These are phyloP conservation scores for Hyposoter dolosus DNA, from an alignment of 2,888 invertebrate species.

Conservation along the genomic window DNA sequence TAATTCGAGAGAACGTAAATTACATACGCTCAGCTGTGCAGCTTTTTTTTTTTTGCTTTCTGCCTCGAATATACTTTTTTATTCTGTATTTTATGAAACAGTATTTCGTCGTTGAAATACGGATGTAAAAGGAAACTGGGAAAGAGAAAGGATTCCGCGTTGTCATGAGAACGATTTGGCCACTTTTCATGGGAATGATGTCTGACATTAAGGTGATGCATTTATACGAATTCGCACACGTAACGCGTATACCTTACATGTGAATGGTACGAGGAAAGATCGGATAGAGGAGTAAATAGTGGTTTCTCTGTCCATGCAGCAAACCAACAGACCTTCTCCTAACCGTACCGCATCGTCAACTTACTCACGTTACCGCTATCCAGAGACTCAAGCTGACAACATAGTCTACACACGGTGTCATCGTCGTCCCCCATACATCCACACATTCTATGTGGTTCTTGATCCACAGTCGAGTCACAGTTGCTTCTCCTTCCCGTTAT, in stretches of 20 bases:
- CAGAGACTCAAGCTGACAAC: conserved; percentile 68
- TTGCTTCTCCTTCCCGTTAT: conserved; percentile 22
- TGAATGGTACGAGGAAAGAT: conserved; percentile 25
- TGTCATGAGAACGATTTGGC: conserved; percentile 47
- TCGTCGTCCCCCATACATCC: conserved; percentile 43
- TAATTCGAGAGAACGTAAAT: background rate
- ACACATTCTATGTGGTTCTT: conserved; percentile 23
- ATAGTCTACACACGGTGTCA: conserved; percentile 48
- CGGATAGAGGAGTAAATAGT: conserved; percentile 38
- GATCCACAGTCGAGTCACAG: conserved; percentile 19
- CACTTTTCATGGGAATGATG: conserved; percentile 20
- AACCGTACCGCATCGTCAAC: conserved; percentile 57
- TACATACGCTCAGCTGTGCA: background rate
- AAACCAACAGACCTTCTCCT: conserved; percentile 40
- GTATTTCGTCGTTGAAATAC: background rate
- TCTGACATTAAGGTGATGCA: conserved; percentile 5
- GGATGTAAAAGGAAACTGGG: conserved; percentile 16
- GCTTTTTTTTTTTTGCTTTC: background rate
- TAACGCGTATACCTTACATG: background rate
- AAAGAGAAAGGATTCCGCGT: conserved; percentile 48
- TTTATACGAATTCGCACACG: background rate
- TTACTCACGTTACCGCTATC: conserved; percentile 82
- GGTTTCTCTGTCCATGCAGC: conserved; percentile 48
- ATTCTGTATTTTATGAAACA: background rate
- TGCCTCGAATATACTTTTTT: background rate